Base-by-base conservation (phyloP, 1,140 invertebrate genomes). In the Bombus haemorrhoidalis region DNA sequence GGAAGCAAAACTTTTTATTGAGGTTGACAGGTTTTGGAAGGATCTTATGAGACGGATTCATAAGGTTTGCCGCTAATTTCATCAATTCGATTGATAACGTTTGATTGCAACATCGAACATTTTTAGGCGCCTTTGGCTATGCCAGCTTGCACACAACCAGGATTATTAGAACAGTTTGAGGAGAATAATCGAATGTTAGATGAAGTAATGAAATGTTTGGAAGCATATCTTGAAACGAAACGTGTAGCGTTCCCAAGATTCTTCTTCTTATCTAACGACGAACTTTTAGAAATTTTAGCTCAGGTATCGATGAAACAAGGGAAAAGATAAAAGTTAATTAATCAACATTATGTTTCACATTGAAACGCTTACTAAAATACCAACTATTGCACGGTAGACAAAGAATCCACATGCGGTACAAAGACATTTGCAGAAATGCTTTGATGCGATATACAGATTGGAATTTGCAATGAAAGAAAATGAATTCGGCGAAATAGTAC, bases 201-300 rank as follows among this genome's bases (percentile, higher is more conserved):
- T 91, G 96, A 97, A 91, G 98, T 98, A 72, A 96, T 98, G 94
- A 98, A 98, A 91, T 98, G 97, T 79, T 94, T 98, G 13, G 97
- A 98, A 92, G 97, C 97, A 1, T 98, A 98, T 92, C 93, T 98
- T 73, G 97, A 99, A 94, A 98, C 98, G 32, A 99, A 99, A 93
- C 96, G 98, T 72, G 96, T 99, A 4, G 97, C 97, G 13, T 99
- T 99, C 94, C 98, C 98, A 39, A 95, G 98, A 88, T 98, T 99
- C 95, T 99, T 99, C 95, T 99, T 99, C 94, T 95, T 99, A 39
- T 99, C 98, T 1, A 99, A 99, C 94, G 98, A 99, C 90, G 98
- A 99, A 92, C 95, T 99, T 32, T 95, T 99, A 53, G 98, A 99
- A 95, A 99, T 99, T 91, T 95, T 99, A 73, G 98, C 98, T 64